Evolutionary conservation across 2,113 vertebrate genomes (phyloP), one percentile per base, ranked within the genome.

Genomic region (Morone saxatilis): DNA sequence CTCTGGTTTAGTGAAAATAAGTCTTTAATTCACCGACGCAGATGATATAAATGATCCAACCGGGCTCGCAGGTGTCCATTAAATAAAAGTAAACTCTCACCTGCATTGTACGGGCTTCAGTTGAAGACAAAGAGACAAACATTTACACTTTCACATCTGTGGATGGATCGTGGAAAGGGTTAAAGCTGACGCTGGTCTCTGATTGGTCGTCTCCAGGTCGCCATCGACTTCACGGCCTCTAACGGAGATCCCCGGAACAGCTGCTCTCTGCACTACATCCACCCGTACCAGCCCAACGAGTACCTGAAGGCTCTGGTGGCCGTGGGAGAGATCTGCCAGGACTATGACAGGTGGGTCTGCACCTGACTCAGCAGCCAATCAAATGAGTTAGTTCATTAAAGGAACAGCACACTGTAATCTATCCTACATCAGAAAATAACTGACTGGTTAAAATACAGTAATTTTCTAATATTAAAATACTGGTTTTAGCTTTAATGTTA

Each of bases 251-350:
- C 98, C 1, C 92, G 96, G 20, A 99, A 99, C 94, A 99, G 98
- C 96, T 99, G 98, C 90, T 99, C 98, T 0, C 95, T 99, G 88
- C 98, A 99, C 90, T 99, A 99, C 91, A 99, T 99, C 94, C 98
- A 99, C 90, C 98, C 98, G 1, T 99, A 96, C 78, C 98, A 98
- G 73, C 98, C 98, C 75, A 99, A 99, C 16, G 98, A 99, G 93
- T 99, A 99, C 91, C 96, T 99, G 88, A 99, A 99, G 94, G 98
- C 98, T 0, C 88, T 99, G 94, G 98, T 99, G 59, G 97, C 98
- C 1, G 98, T 99, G 17, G 98, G 98, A 2, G 98, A 99, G 94
- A 99, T 99, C 94, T 99, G 98, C 95, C 98, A 99, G 94, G 98
- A 99, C 94, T 99, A 99, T 54, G 98, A 99, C 97, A 99, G 98